Conservation (phyloP, 2,888 invertebrate species). For the Malthinus seriepunctatus region DNA sequence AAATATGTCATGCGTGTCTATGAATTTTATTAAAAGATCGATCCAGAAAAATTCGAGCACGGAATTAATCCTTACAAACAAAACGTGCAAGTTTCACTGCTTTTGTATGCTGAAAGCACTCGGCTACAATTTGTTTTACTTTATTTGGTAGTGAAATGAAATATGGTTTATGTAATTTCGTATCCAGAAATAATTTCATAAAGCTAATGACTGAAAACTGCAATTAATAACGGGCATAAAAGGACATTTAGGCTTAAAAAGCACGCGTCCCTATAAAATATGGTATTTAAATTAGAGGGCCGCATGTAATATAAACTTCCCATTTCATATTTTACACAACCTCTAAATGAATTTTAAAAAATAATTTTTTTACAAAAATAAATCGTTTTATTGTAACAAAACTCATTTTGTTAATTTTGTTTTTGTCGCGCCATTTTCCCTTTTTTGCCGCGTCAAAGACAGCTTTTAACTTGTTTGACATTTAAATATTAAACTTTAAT, state of each 20-base stretch:
- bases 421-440: too few species aligned
- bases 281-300: conserved; percentile 25
- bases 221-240: conserved; percentile 21
- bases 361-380: not conserved
- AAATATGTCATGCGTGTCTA: conserved; percentile 34
- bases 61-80: conserved; percentile 28
- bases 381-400: too few species aligned
- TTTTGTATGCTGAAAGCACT: conserved; percentile 5
- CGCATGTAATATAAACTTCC: conserved; percentile 17
- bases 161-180: conserved; percentile 19
- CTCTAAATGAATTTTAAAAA: conserved; percentile 13
- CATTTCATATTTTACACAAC: conserved; percentile 17
- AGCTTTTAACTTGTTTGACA: too few species aligned
- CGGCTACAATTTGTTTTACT: conserved; percentile 13
- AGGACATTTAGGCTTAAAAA: conserved; percentile 24
- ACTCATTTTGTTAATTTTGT: too few species aligned
- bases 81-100: conserved; percentile 6
- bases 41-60: conserved; percentile 31
- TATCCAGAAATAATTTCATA: conserved; percentile 18
- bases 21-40: conserved; percentile 36
- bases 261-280: conserved; percentile 22
- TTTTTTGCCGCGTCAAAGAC: too few species aligned
- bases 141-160: conserved; percentile 13
- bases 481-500: too few species aligned
- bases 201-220: conserved; percentile 22